phyloP scores from a whole-genome alignment of 2,113 vertebrate species.

The Pachyramphus minor region DNA sequence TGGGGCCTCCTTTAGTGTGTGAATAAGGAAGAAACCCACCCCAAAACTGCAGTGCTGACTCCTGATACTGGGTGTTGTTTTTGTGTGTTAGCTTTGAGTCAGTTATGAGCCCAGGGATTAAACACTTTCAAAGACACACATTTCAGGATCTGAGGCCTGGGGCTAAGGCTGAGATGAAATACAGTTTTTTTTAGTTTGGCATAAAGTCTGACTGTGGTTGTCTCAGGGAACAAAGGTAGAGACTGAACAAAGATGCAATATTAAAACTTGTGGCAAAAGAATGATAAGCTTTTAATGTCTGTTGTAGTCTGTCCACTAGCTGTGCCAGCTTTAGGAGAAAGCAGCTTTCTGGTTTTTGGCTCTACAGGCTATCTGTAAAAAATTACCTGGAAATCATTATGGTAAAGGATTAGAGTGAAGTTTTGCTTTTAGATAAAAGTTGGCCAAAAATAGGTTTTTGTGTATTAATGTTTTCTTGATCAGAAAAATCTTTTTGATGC shows the following conservation, averaged over 20 bases:
- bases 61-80: not conserved
- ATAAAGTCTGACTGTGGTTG: not conserved
- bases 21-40: not conserved
- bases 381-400: not conserved
- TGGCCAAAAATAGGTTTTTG: not conserved
- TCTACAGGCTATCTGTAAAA: not conserved
- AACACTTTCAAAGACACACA: slow-evolving; percentile 8
- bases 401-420: not conserved
- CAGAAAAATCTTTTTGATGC: not conserved
- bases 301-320: not conserved
- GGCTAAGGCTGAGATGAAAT: slow-evolving; percentile 56
- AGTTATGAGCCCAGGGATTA: slow-evolving; percentile 28
- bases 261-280: slow-evolving; percentile 33
- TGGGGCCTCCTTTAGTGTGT: not conserved
- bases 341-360: not conserved
- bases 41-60: not conserved
- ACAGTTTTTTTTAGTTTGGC: slow-evolving; percentile 12
- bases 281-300: slow-evolving; percentile 32
- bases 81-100: slow-evolving; percentile 11
- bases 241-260: slow-evolving; percentile 9
- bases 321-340: not conserved
- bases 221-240: slow-evolving; percentile 33
- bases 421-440: not conserved
- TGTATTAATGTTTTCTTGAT: not conserved
- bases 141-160: slow-evolving; percentile 36